Conservation (phyloP, 2,888 invertebrate genomes). For the Hirtodrosophila confusa region DNA sequence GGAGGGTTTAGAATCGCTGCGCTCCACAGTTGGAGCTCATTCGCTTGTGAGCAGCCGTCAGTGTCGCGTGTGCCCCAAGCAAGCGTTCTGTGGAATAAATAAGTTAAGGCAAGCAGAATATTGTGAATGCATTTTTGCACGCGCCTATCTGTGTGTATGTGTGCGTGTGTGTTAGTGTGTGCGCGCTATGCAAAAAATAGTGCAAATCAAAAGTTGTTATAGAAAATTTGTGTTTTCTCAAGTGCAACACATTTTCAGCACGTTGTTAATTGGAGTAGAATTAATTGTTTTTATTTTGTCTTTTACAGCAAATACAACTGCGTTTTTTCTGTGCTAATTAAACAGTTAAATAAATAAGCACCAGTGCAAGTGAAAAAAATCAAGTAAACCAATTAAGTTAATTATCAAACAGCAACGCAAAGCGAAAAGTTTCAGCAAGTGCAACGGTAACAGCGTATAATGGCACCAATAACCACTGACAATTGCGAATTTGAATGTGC, state of each 20-base stretch:
- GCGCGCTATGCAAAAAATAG: conserved; percentile 39
- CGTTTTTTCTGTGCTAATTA: conserved; percentile 36
- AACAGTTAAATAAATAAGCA: conserved; percentile 51
- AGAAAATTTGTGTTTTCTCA: conserved; percentile 20
- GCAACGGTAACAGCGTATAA: conserved; percentile 82
- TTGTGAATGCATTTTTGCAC: conserved; percentile 9
- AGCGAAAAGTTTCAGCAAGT: conserved; percentile 67
- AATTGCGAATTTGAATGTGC: conserved; percentile 83
- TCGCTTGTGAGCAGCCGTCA: conserved; percentile 80
- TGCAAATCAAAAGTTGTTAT: conserved; percentile 38
- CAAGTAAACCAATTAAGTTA: conserved; percentile 35
- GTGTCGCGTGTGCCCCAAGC: conserved; percentile 74
- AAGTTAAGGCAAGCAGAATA: conserved; percentile 49
- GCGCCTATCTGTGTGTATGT: conserved; percentile 4
- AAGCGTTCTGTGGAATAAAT: conserved; percentile 42
- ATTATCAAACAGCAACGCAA: conserved; percentile 49
- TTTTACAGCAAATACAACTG: conserved; percentile 40
- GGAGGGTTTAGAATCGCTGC: conserved; percentile 44
- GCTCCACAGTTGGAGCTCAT: conserved; percentile 57
- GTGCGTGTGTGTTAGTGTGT: conserved; percentile 24
- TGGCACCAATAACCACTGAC: conserved; percentile 84
- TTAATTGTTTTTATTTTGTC: conserved; percentile 17
- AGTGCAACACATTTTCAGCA: conserved; percentile 26
- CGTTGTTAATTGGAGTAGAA: conserved; percentile 13
- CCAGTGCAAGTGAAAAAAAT: conserved; percentile 39